Conservation (phyloP, 2,113 vertebrate genomes). For the Ahaetulla prasina region DNA sequence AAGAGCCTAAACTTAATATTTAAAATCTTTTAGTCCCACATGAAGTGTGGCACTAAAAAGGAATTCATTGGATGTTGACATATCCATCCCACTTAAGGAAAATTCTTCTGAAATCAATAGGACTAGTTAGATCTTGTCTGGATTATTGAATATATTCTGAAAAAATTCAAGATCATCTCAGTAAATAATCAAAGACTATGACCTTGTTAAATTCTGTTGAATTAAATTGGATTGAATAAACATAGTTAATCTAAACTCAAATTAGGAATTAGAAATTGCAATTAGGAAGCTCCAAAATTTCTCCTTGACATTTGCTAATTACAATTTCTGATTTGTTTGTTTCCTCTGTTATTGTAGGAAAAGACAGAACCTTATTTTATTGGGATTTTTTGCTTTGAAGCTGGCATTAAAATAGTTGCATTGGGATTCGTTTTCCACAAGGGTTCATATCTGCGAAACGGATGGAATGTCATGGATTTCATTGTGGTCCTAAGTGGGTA, state of each 20-base stretch:
- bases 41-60: not conserved
- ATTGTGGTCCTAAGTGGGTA: slow-evolving; percentile 97
- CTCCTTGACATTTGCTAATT: not conserved
- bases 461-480: slow-evolving; percentile 99
- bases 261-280: not conserved
- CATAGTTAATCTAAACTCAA: not conserved
- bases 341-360: slow-evolving; percentile 73
- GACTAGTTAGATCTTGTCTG: not conserved
- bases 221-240: not conserved
- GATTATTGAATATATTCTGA: not conserved
- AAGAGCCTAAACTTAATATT: not conserved
- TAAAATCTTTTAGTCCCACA: not conserved
- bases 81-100: not conserved
- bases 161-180: not conserved
- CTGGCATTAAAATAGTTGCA: slow-evolving; percentile 96
- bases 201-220: not conserved
- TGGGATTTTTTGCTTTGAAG: slow-evolving; percentile 98
- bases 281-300: not conserved
- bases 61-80: not conserved
- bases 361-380: slow-evolving; percentile 99
- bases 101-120: not conserved
- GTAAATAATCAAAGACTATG: not conserved
- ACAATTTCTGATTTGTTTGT: slow-evolving; percentile 11
- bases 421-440: slow-evolving; percentile 97
- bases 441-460: slow-evolving; percentile 94